Evolutionary conservation across 2,888 invertebrate genomes (phyloP), one percentile per base, ranked within the genome.

Genomic region (Synergus itoensis): DNA sequence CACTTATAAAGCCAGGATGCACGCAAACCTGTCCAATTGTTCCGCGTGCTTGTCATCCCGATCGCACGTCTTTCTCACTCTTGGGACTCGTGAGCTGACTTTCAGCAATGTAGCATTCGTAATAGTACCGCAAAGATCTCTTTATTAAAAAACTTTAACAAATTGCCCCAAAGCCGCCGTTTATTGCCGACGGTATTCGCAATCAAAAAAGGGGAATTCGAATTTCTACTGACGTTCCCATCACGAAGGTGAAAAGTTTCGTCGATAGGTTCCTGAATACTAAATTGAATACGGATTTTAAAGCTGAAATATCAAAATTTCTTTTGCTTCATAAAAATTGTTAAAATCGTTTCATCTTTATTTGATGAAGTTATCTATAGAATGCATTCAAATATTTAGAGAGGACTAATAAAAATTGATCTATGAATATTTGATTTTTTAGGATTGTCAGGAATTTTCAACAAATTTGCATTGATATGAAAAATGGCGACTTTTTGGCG

Each of bases 1-100:
- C 73, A 53, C 73, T 73, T 69, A 69, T 69, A 69, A 45, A 69
- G 4, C 28, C 69, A n/a, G 28, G 60, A 76, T 79, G 84, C 87
- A 86, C 87, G 87, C 88, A 78, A 87, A 81, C 85, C 86, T 84
- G 85, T 84, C 85, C 83, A 86, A 86, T 86, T 86, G 87, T 87
- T 87, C 84, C 84, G 84, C 86, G 83, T 85, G 83, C 82, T 85
- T 82, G 84, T 86, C 85, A 85, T 85, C 81, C 53, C 53, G 53
- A 73, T 73, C 53, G 53, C 73, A 73, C 53, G 73, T 57, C 36
- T 53, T 36, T 73, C 53, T 40, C 77, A 81, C 81, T 82, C 83
- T 80, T 82, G 77, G 80, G 82, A 80, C 80, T 82, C 79, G 85
- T 88, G 86, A 87, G 88, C 87, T 86, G 87, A 87, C 87, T 87